These are phyloP conservation scores for Brienomyrus longianalis DNA, from an alignment of 2,113 vertebrate species.

Conservation along the genomic window DNA sequence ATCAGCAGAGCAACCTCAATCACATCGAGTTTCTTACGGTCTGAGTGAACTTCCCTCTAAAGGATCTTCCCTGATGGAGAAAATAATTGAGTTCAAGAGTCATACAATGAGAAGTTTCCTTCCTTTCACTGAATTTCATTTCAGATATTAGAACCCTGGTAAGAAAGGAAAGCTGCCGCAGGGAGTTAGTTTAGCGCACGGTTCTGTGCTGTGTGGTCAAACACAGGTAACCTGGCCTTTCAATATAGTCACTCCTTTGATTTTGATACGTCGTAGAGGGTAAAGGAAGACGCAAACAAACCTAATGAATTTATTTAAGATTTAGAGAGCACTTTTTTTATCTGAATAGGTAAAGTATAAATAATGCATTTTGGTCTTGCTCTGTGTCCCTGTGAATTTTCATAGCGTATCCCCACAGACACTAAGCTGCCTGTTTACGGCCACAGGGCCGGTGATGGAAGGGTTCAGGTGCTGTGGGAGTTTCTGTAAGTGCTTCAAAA, in stretches of 20 bases:
- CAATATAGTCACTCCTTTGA: not conserved
- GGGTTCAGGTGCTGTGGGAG: constrained; percentile 44
- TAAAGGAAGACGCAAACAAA: constrained; percentile 29
- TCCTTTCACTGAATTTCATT: not conserved
- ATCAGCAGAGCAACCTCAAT: not conserved
- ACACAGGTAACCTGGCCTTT: not conserved
- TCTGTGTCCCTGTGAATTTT: constrained; percentile 34
- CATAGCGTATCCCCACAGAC: constrained; percentile 39
- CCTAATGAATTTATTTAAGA: constrained; percentile 71
- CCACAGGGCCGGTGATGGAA: constrained; percentile 25
- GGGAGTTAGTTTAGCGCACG: not conserved
- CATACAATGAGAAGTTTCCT: not conserved
- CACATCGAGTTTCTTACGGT: not conserved
- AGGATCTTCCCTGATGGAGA: not conserved
- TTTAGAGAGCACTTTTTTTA: constrained; percentile 75
- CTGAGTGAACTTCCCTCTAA: not conserved
- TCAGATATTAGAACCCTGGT: not conserved
- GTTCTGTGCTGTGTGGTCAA: not conserved
- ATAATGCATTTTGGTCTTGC: constrained; percentile 81
- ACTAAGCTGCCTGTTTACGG: constrained; percentile 46
- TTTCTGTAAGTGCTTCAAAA: constrained; percentile 27
- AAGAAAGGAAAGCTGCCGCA: not conserved
- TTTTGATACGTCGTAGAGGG: constrained; percentile 23
- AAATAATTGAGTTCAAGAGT: constrained; percentile 6
- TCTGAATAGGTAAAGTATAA: constrained; percentile 57